These are phyloP conservation scores for Trematomus loennbergii DNA, from an alignment of 2,113 vertebrate genomes.

Conservation along the genomic window DNA sequence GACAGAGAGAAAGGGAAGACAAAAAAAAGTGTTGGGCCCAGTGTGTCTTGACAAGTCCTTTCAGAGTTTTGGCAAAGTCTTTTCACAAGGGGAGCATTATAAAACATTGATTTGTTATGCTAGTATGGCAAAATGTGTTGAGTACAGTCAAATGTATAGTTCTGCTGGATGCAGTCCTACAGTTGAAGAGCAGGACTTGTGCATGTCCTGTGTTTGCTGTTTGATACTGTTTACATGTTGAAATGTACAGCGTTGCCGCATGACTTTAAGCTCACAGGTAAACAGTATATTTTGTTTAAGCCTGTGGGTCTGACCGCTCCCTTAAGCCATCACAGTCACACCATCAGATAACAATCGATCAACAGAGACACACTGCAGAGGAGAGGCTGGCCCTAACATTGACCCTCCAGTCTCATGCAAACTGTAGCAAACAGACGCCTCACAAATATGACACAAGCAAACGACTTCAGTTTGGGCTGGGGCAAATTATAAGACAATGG, in stretches of 20 bases:
- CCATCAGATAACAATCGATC: slow-evolving; percentile 59
- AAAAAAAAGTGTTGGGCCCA: slow-evolving; percentile 30
- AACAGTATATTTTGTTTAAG: slow-evolving; percentile 54
- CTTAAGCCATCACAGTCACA: slow-evolving; percentile 52
- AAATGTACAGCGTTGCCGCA: slow-evolving; percentile 16
- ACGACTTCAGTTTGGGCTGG: background rate
- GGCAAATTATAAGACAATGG: too few relatives aligned
- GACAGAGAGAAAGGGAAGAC: slow-evolving; percentile 40
- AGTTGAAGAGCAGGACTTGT: background rate
- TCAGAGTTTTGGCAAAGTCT: slow-evolving; percentile 38
- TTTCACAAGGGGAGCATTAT: slow-evolving; percentile 41
- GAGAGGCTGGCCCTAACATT: background rate
- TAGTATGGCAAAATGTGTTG: slow-evolving; percentile 27
- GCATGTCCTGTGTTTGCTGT: background rate
- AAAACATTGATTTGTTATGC: slow-evolving; percentile 50
- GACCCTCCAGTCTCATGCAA: slow-evolving; percentile 19
- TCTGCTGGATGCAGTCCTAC: background rate
- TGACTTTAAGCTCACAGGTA: slow-evolving; percentile 52
- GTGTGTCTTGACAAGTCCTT: slow-evolving; percentile 53
- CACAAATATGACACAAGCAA: background rate
- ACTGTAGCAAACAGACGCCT: background rate
- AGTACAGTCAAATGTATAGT: slow-evolving; percentile 31
- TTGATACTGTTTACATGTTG: slow-evolving; percentile 14
- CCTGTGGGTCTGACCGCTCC: slow-evolving; percentile 26
- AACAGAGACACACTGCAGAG: slow-evolving; percentile 28